Evolutionary conservation across 2,113 vertebrate species (phyloP).

Genomic region (Castor canadensis): DNA sequence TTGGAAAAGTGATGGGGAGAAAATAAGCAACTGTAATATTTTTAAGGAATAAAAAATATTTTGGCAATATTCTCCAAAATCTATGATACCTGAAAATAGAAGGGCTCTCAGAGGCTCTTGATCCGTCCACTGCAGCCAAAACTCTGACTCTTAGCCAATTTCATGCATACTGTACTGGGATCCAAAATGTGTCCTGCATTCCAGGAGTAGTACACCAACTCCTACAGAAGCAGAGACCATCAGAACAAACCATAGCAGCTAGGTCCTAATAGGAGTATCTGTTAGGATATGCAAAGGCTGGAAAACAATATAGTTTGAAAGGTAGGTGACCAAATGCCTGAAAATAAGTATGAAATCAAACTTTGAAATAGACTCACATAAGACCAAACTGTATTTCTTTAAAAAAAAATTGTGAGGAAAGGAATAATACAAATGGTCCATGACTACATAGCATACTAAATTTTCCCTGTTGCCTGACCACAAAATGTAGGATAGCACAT

Average conservation of each 20-base stretch:
- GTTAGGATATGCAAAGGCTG: neutral
- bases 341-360: neutral
- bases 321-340: neutral
- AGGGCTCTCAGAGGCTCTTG: conserved; percentile 8
- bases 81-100: conserved; percentile 55
- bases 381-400: neutral
- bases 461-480: neutral
- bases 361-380: neutral
- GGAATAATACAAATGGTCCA: neutral
- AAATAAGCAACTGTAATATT: neutral
- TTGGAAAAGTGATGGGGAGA: neutral
- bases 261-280: neutral
- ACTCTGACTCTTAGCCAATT: neutral
- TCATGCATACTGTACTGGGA: neutral
- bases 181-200: neutral
- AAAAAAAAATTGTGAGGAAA: neutral
- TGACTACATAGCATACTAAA: neutral
- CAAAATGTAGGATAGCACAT: neutral
- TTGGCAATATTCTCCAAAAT: conserved; percentile 29
- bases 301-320: neutral
- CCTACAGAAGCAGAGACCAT: neutral
- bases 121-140: neutral
- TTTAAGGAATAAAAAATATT: conserved; percentile 43
- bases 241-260: neutral
- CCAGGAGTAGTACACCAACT: neutral